phyloP scores from a whole-genome alignment of 2,113 vertebrate genomes.

The Fukomys damarensis region DNA sequence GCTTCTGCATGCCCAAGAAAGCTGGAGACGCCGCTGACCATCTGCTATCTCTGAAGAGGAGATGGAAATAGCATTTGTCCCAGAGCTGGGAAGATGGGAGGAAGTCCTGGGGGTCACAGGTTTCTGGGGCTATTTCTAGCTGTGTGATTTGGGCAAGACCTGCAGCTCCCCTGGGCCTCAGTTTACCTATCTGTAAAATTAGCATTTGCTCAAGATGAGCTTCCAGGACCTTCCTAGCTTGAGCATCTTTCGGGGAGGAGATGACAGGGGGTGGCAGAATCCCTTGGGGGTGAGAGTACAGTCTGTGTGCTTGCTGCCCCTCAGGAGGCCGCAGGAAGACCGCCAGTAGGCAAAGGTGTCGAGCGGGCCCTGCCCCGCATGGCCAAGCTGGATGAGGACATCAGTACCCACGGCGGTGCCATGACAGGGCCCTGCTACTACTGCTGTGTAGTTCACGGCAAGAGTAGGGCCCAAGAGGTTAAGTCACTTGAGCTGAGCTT shows the following conservation, averaged over 20 bases:
- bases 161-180: neutral
- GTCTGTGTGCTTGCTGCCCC: neutral
- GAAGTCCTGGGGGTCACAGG: neutral
- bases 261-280: neutral
- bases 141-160: neutral
- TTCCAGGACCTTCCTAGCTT: neutral
- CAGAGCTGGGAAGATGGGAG: neutral
- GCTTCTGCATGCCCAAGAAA: neutral
- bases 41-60: constrained; percentile 7
- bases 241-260: neutral
- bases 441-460: neutral
- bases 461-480: neutral
- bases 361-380: neutral
- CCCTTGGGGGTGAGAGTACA: neutral
- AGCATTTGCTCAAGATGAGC: neutral
- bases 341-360: fast-evolving
- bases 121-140: neutral
- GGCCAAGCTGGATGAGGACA: neutral
- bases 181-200: neutral
- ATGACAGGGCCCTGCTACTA: fast-evolving
- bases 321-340: neutral
- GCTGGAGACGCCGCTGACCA: neutral
- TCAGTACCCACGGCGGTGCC: neutral
- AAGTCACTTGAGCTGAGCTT: too few species aligned
- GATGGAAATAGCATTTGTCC: neutral